A percentile compares a stretch with the other conserved stretches of the same genome.
Conservation (phyloP, 2,797 vertebrate species). For the Myotis vivesi region DNA sequence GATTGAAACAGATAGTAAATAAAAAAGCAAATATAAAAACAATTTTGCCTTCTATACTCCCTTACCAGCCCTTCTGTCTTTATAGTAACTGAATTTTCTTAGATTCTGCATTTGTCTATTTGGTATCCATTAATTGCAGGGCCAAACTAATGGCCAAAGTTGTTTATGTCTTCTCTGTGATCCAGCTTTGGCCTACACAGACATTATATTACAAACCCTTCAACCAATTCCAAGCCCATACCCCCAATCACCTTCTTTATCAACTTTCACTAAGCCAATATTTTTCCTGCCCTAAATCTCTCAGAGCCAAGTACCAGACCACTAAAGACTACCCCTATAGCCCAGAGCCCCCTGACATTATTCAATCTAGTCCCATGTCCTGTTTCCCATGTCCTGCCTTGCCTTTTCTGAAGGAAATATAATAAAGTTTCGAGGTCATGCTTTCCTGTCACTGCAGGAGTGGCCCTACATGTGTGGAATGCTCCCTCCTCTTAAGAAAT, state of each 20-base stretch:
- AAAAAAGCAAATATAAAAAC: conserved; percentile 33
- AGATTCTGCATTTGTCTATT: not conserved
- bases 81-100: not conserved
- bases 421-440: not conserved
- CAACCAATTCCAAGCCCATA: not conserved
- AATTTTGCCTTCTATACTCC: not conserved
- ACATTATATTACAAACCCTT: not conserved
- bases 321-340: not conserved
- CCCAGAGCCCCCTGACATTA: not conserved
- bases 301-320: not conserved
- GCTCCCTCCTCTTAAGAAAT: not conserved
- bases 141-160: not conserved
- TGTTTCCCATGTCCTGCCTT: not conserved
- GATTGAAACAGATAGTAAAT: conserved; percentile 19
- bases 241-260: not conserved
- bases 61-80: not conserved
- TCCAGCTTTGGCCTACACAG: not conserved
- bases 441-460: not conserved
- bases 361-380: not conserved
- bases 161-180: not conserved
- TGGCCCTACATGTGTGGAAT: not conserved
- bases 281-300: not conserved
- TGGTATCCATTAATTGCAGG: not conserved
- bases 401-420: not conserved
- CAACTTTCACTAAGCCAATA: not conserved